Evolutionary conservation across 2,113 vertebrate species (phyloP), one percentile per base, ranked within the genome.

Genomic region (Nipponia nippon): DNA sequence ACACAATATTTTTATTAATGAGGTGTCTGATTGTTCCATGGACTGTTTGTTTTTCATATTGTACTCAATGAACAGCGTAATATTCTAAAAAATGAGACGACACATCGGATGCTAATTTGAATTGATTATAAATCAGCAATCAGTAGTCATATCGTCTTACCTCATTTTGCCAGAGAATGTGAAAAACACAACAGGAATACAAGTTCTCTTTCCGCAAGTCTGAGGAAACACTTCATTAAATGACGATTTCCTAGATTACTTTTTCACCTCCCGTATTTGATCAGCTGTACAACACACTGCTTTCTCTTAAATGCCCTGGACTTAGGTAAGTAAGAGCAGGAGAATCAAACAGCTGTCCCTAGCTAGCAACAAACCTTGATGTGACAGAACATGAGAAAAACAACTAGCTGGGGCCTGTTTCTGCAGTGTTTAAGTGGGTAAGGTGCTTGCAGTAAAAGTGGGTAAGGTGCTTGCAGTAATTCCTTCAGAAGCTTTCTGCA

Each of bases 161-260:
- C 61, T 92, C 78, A 63, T 86, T 83, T 93, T 95, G 11, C 12
- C n/a, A 87, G 65, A 82, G n/a, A 95, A 92, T 10, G 36, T 69
- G 53, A 87, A 56, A 97, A 95, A 94, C 93, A 49, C 52, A 87
- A 91, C 91, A 96, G 81, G 50, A 97, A 96, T 94, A 90, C 81
- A 91, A 91, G 47, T 79, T 85, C 78, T 95, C 65, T 93, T 83
- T 97, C 90, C 12, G 16, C 90, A 97, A 93, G 53, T 78, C 29
- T 88, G 91, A 95, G 93, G 90, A 97, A 87, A 66, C 58, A 95
- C 67, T 95, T 96, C 29, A 78, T 91, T 95, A 96, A 97, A 88
- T 87, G 76, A 78, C 32, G 81, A 22, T 90, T 95, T 96, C 92
- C 70, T 90, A 89, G 44, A 29, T 91, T n/a, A 11, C 78, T 82